Conservation (phyloP, 2,797 vertebrate genomes). For the Microtus californicus region DNA sequence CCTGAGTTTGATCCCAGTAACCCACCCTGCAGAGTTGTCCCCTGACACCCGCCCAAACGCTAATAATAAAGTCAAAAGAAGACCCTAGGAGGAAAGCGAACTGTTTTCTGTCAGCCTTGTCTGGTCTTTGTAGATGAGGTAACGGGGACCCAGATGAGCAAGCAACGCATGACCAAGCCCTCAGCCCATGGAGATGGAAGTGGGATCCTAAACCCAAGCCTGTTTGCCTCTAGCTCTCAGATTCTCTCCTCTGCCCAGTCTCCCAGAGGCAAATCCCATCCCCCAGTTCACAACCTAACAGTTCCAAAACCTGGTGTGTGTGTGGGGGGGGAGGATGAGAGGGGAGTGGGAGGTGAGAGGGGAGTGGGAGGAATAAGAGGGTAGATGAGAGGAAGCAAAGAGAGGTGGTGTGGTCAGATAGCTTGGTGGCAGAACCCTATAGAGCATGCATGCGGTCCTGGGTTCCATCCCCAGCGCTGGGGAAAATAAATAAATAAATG, state of each 20-base stretch:
- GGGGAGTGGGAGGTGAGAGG: too few relatives aligned
- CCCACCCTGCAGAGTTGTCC: neutral
- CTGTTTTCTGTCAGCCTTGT: neutral
- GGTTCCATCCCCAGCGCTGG: neutral
- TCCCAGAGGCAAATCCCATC: slow-evolving; percentile 3
- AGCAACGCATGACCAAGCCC: neutral
- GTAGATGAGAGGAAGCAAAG: neutral
- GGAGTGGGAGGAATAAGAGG: neutral
- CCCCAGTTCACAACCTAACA: neutral
- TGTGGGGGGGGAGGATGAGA: too few relatives aligned
- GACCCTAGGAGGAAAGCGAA: neutral
- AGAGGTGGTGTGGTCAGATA: neutral
- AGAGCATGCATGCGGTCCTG: neutral
- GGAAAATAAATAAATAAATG: neutral
- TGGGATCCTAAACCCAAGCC: neutral
- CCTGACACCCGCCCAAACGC: neutral
- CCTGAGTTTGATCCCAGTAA: neutral
- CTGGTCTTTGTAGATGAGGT: neutral
- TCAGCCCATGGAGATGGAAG: neutral
- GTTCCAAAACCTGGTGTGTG: neutral
- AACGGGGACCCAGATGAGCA: neutral
- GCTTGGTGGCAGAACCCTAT: neutral
- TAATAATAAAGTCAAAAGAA: neutral
- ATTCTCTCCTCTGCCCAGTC: neutral
- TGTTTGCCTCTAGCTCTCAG: neutral